These are phyloP conservation scores for Cherax destructor DNA, from an alignment of 1,140 invertebrate species.

Conservation along the genomic window DNA sequence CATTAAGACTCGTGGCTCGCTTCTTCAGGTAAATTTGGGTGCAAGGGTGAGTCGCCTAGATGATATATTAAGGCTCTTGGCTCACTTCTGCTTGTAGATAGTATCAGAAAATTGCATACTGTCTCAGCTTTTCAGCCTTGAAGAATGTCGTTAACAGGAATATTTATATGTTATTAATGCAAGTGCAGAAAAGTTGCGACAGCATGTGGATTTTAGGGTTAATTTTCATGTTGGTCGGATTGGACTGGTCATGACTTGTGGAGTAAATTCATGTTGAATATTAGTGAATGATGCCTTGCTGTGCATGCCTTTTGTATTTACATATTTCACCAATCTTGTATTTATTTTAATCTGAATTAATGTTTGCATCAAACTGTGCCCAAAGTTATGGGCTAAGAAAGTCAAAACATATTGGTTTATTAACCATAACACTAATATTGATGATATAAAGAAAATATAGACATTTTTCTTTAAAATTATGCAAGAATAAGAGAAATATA, in stretches of 20 bases:
- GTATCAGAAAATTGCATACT: constrained; percentile 23
- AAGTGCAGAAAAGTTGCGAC: background rate
- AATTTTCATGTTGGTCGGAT: background rate
- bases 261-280: background rate
- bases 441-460: background rate
- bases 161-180: background rate
- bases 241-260: background rate
- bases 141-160: background rate
- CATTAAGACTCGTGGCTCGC: too few species aligned
- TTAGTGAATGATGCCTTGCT: constrained; percentile 4
- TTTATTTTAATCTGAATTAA: background rate
- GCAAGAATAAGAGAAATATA: background rate
- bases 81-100: constrained; percentile 22
- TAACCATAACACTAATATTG: background rate
- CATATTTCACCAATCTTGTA: background rate
- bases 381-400: background rate
- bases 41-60: background rate
- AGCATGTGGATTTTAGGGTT: constrained; percentile 12
- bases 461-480: background rate
- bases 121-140: constrained; percentile 17
- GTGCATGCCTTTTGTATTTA: background rate
- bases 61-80: constrained; percentile 17
- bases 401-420: background rate
- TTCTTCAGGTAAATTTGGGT: constrained; percentile 6
- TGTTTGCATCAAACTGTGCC: background rate